Conservation (phyloP, 2,797 vertebrate species). For the Poecilia picta region DNA sequence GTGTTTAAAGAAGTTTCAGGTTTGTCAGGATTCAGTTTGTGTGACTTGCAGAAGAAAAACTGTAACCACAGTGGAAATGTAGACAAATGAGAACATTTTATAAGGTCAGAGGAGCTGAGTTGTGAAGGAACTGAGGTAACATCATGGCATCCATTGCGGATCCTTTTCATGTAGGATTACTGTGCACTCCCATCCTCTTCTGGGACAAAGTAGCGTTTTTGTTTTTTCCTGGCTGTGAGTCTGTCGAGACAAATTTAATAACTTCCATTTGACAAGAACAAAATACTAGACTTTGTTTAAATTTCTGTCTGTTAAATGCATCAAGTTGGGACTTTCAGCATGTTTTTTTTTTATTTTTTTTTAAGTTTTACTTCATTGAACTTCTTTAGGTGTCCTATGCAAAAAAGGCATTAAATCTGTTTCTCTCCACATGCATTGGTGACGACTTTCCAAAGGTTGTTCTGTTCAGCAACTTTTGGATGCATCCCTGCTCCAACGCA, state of each 20-base stretch:
- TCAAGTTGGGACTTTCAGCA: not conserved
- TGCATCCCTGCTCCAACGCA: not conserved
- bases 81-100: constrained; percentile 69
- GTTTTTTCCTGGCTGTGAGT: constrained; percentile 61
- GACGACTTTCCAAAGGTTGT: not conserved
- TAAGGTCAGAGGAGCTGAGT: constrained; percentile 67
- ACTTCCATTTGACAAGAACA: constrained; percentile 20
- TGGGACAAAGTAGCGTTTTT: constrained; percentile 14
- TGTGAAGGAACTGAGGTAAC: constrained; percentile 60
- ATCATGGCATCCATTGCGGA: constrained; percentile 49
- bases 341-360: not conserved
- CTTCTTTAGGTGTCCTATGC: not conserved
- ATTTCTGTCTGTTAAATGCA: not conserved
- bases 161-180: constrained; percentile 36
- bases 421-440: not conserved
- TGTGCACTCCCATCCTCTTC: constrained; percentile 14
- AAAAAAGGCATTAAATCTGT: not conserved
- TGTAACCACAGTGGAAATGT: constrained; percentile 74
- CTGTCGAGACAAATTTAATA: constrained; percentile 40
- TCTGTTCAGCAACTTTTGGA: not conserved
- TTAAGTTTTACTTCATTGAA: not conserved
- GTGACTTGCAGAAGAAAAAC: constrained; percentile 66
- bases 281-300: not conserved
- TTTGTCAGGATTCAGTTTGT: constrained; percentile 66
- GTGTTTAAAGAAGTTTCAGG: constrained; percentile 56